Evolutionary conservation across 2,113 vertebrate species (phyloP).

Genomic region (Labeo catla): DNA sequence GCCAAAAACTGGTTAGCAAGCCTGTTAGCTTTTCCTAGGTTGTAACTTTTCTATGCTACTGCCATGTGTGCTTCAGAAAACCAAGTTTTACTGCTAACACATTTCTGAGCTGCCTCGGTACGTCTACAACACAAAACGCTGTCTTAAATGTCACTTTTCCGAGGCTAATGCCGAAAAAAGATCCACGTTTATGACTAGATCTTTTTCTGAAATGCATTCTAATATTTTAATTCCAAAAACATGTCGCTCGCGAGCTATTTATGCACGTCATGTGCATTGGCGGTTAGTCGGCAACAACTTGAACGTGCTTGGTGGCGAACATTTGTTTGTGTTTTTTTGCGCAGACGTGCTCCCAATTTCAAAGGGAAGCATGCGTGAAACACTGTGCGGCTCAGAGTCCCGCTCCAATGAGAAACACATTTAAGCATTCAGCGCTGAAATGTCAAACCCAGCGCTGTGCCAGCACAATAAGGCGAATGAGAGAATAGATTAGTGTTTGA

Average conservation of each 20-base stretch:
- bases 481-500: constrained; percentile 35
- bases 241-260: constrained; percentile 65
- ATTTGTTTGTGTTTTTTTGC: constrained; percentile 75
- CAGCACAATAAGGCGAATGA: constrained; percentile 37
- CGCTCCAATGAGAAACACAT: constrained; percentile 76
- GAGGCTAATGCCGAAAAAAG: constrained; percentile 58
- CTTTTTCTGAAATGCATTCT: constrained; percentile 74
- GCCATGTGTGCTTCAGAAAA: constrained; percentile 35
- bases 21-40: constrained; percentile 25
- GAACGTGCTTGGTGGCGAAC: constrained; percentile 79
- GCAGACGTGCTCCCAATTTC: constrained; percentile 70
- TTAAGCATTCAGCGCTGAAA: constrained; percentile 61
- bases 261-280: constrained; percentile 74
- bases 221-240: constrained; percentile 79
- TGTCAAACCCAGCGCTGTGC: constrained; percentile 59
- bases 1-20: constrained; percentile 48
- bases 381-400: constrained; percentile 62
- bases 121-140: background rate
- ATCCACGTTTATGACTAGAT: constrained; percentile 76
- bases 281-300: constrained; percentile 63
- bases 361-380: constrained; percentile 69
- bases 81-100: background rate
- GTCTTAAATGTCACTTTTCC: constrained; percentile 7
- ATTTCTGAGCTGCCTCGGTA: constrained; percentile 47
- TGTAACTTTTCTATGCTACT: constrained; percentile 42